Conservation (phyloP, 30 jellyfish, hydroid and myxozoan species). For the Hydractinia symbiolongicarpus region DNA sequence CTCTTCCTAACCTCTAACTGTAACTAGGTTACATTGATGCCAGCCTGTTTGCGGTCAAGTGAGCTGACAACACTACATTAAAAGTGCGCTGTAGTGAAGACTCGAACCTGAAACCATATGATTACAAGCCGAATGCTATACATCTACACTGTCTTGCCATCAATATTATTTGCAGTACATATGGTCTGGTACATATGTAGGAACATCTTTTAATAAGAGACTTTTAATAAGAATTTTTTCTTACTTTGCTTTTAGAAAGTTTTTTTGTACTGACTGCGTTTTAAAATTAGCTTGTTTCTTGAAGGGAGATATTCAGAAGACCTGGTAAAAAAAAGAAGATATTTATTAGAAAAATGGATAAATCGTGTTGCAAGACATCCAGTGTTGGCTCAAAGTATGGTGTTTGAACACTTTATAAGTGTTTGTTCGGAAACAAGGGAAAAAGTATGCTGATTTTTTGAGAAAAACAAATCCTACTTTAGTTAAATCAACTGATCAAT, state of each 20-base stretch:
- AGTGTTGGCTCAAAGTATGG: slow-evolving; percentile 66
- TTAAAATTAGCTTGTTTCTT: background rate
- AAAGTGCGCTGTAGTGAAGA: too few relatives aligned
- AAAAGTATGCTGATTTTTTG: slow-evolving; percentile 41
- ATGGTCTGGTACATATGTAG: background rate
- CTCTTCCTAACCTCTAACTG: too few relatives aligned
- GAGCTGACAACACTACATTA: too few relatives aligned
- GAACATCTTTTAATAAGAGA: background rate
- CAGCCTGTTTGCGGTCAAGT: too few relatives aligned
- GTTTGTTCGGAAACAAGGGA: slow-evolving; percentile 83
- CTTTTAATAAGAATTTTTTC: background rate
- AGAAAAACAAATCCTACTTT: background rate
- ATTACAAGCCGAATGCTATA: too few relatives aligned
- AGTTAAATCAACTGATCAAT: too few relatives aligned
- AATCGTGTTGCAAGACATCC: slow-evolving; percentile 89
- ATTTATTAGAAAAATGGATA: slow-evolving; percentile 75
- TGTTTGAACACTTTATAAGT: slow-evolving; percentile 71
- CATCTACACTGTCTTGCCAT: too few relatives aligned
- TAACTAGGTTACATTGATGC: too few relatives aligned
- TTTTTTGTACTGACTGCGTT: background rate
- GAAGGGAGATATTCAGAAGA: slow-evolving; percentile 96
- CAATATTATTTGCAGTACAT: too few relatives aligned
- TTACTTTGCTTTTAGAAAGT: background rate
- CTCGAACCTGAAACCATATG: too few relatives aligned
- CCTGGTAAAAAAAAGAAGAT: slow-evolving; percentile 69